phyloP scores from a whole-genome alignment of 2,113 vertebrate species.

The Oncorhynchus keta region DNA sequence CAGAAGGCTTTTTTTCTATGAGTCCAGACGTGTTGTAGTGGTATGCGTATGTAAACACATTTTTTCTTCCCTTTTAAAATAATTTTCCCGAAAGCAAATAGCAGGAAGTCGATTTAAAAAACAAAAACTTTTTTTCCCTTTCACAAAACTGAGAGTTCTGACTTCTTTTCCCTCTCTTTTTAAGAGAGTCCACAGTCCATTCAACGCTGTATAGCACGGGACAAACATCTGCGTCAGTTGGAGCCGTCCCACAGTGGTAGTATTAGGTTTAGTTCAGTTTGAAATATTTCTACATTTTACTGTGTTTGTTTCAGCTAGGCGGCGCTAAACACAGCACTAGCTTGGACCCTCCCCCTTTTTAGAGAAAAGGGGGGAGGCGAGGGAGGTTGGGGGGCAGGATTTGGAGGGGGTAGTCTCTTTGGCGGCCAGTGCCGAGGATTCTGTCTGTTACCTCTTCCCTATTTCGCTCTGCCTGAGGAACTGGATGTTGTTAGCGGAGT shows the following conservation, averaged over 20 bases:
- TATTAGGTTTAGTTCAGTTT: conserved; percentile 3
- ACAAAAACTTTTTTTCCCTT: conserved; percentile 42
- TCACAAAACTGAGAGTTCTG: conserved; percentile 61
- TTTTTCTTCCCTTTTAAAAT: conserved; percentile 73
- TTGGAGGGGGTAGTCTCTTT: conserved; percentile 40
- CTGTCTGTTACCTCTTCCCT: conserved; percentile 91
- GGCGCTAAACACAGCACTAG: conserved; percentile 37
- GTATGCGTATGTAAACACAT: conserved; percentile 93
- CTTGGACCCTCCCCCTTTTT: conserved; percentile 34
- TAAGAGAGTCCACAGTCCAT: conserved; percentile 55
- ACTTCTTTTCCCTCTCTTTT: conserved; percentile 56
- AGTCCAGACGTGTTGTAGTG: conserved; percentile 86
- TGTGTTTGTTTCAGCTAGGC: conserved; percentile 40
- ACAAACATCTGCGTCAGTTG: conserved; percentile 14
- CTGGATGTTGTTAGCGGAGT: conserved; percentile 98
- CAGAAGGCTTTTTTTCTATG: conserved; percentile 61
- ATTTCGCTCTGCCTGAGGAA: conserved; percentile 98
- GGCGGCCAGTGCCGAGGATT: conserved; percentile 39
- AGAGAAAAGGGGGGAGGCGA: conserved; percentile 24
- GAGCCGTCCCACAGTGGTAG: neutral
- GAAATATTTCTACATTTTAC: conserved; percentile 32
- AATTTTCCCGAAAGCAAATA: conserved; percentile 80
- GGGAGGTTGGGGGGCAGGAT: neutral
- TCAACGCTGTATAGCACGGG: conserved; percentile 20
- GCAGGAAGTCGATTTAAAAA: conserved; percentile 85